Evolutionary conservation across 2,888 invertebrate species (phyloP), one percentile per base, ranked within the genome.

Genomic region (Catocala nupta): DNA sequence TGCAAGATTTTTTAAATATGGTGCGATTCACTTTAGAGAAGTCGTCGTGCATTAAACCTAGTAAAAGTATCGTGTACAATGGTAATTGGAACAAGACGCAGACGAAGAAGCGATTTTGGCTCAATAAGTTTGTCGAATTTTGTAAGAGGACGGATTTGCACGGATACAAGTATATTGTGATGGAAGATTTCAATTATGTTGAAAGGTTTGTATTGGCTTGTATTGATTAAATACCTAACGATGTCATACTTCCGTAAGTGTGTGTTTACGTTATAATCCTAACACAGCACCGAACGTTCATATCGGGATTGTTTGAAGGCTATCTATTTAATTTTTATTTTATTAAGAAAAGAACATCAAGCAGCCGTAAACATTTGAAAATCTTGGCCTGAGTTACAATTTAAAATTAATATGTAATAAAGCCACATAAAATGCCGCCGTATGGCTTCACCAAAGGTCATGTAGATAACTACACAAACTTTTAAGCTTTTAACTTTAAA

Each of bases 91-190:
- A 58, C 60, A 78, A 75, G 11, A 75, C 73, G 71, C 63, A 62
- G 69, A 78, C 43, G 1, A 83, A 72, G 39, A 81, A 70, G 65
- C 69, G 70, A 2, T 84, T 81, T 65, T 83, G 82, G 55, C 53
- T 59, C 0, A 68, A 50, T 0, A 93, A 87, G 69, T 89, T 91
- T 16, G 84, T 84, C 5, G 95, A 96, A 73, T 97, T 96, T 87
- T 96, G 96, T 73, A 92, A 95, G 56, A 95, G 95, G 33, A 97
- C 97, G 0, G 96, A 96, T 66, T 86, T 97, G 56, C 97, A 97
- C 78, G 97, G 97, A 0, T 96, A 96, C 75, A 96, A 95, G 78
- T 96, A 96, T 75, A 95, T 96, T 39, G 95, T 95, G 4, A 95
- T 96, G 78, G 90, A 94, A 43, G 95, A 95, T 47, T 94, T 95